These are phyloP conservation scores for Lycopodina hypogea DNA, from an alignment of 37 sponge, comb jelly and placozoan species.

Conservation along the genomic window DNA sequence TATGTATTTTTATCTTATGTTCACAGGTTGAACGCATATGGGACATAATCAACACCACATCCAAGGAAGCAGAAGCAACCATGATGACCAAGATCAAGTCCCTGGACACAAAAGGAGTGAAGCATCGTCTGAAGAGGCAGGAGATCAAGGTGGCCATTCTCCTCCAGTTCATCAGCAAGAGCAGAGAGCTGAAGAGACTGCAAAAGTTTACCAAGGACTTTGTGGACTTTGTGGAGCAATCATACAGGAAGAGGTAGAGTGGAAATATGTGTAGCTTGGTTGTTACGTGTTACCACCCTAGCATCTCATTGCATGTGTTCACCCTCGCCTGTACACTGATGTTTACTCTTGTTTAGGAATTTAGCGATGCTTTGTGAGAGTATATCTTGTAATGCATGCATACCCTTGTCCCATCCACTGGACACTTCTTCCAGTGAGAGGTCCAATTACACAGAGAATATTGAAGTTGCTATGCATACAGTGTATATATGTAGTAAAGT, in stretches of 20 bases:
- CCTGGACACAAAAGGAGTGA: not conserved
- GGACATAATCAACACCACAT: conserved; percentile 34
- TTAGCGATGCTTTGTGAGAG: too few relatives aligned
- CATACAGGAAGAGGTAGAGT: conserved; percentile 39
- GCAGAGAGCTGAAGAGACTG: conserved; percentile 32
- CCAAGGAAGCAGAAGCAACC: conserved; percentile 8
- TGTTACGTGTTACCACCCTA: not conserved
- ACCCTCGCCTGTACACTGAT: too few relatives aligned
- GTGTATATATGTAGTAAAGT: too few relatives aligned
- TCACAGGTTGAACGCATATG: conserved; percentile 46
- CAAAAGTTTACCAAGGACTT: conserved; percentile 45
- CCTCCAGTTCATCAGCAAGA: conserved; percentile 30
- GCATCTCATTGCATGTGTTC: not conserved
- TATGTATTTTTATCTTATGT: too few relatives aligned
- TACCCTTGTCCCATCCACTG: too few relatives aligned
- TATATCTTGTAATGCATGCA: too few relatives aligned
- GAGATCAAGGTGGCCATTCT: conserved; percentile 24
- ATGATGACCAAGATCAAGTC: conserved; percentile 8
- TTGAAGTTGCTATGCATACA: too few relatives aligned
- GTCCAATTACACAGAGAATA: too few relatives aligned
- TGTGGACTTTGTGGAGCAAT: conserved; percentile 19
- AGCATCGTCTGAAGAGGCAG: not conserved
- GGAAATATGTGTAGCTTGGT: not conserved
- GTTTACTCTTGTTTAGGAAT: too few relatives aligned
- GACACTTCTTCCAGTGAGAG: too few relatives aligned